Base-by-base conservation (phyloP, 1,140 invertebrate species). In the Gryon sp. region DNA sequence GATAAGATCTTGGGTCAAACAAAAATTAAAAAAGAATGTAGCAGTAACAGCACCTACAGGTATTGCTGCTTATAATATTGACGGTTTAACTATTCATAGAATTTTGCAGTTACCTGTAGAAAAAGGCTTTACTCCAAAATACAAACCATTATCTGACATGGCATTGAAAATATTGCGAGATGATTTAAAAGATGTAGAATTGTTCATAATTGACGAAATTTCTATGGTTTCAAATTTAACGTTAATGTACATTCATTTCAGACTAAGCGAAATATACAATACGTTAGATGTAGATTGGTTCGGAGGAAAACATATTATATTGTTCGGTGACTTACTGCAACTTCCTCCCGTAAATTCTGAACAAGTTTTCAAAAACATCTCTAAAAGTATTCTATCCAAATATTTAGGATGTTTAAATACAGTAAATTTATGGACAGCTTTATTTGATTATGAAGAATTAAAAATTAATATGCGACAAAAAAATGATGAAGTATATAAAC, bases 381-480 rank as follows among this genome's bases (percentile, higher is more conserved):
- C 36, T 3, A 24, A 16, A 14, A 30, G 0, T 12, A 20, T 4
- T 8, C 12, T 57, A 7, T 7, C 11, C 4, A 80, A 77, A 48
- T 81, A 45, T 34, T 8, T 82, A 7, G 79, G 72, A 15, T 57
- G 63, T 41, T 55, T 74, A 32, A 59, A 40, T 14, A 68, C 26
- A 26, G 22, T 60, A 34, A 55, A 81, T 62, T 30, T 81, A 14
- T 83, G 76, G 78, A 12, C 20, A 36, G 16, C 46, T 11, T 62
- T 77, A 66, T 81, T 80, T 22, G 34, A 43, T 0, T 80, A 78
- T 26, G 76, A 82, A 38, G 76, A 82, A 60, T 57, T 82, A 22
- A 66, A 15, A 41, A 81, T 77, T 9, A 82, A 82, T 55, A 81
- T 81, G 69, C 20, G 73, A 8, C 76, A 80, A 59, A 72, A 77